Conservation (phyloP, 2,113 vertebrate species). For the Limanda limanda region DNA sequence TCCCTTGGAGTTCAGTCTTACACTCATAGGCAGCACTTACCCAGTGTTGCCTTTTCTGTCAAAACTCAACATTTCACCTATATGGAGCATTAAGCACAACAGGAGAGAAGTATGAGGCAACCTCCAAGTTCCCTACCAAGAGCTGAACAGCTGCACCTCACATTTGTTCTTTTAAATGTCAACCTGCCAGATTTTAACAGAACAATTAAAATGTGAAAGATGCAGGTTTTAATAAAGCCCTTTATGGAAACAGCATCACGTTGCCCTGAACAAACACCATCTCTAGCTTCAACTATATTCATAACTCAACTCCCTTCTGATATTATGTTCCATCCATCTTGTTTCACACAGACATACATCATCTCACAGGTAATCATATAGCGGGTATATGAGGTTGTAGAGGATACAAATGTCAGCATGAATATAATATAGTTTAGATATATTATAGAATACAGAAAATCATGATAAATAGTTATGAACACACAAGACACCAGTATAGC, state of each 20-base stretch:
- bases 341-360: too few species aligned
- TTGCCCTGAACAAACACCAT: neutral
- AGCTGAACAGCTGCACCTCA: neutral
- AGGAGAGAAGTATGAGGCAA: neutral
- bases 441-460: too few species aligned
- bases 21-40: neutral
- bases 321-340: too few species aligned
- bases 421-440: too few species aligned
- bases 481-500: neutral
- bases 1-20: too few species aligned
- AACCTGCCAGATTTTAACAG: neutral
- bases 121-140: neutral
- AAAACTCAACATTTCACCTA: constrained; percentile 3
- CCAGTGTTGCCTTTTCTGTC: constrained; percentile 7
- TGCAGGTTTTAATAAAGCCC: neutral
- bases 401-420: too few species aligned
- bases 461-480: too few species aligned
- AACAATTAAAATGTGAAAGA: neutral
- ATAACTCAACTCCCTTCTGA: too few species aligned
- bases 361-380: too few species aligned
- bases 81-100: constrained; percentile 3
- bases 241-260: neutral
- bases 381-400: too few species aligned
- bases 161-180: neutral
- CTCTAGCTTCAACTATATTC: too few species aligned